Evolutionary conservation across 2,113 vertebrate species (phyloP).

Genomic region (Ictalurus furcatus): DNA sequence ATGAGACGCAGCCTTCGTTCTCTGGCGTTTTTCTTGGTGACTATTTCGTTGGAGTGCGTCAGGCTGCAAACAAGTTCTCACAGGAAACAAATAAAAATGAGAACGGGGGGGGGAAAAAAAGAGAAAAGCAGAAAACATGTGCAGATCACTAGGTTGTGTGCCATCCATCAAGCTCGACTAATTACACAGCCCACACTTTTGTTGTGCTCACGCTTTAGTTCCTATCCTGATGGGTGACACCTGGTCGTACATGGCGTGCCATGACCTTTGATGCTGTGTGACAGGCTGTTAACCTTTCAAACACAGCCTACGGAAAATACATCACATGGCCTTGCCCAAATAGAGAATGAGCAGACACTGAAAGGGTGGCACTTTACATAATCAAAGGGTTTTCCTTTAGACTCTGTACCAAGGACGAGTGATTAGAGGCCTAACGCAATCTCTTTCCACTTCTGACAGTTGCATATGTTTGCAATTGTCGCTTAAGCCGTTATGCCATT

Average conservation of each 20-base stretch:
- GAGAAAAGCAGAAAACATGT: neutral
- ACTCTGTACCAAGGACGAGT: conserved; percentile 40
- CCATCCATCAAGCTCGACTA: conserved; percentile 50
- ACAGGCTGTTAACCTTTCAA: conserved; percentile 57
- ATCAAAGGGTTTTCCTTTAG: conserved; percentile 57
- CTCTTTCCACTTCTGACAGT: conserved; percentile 18
- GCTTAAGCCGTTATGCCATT: neutral
- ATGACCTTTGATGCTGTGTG: conserved; percentile 27
- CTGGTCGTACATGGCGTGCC: conserved; percentile 42
- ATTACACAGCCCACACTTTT: conserved; percentile 50
- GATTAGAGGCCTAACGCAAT: conserved; percentile 21
- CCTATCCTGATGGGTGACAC: conserved; percentile 36
- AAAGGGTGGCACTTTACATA: conserved; percentile 52
- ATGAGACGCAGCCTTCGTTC: neutral
- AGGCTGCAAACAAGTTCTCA: neutral
- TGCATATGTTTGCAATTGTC: conserved; percentile 18
- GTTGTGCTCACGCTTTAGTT: conserved; percentile 37
- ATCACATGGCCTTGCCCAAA: conserved; percentile 13
- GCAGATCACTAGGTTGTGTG: conserved; percentile 28
- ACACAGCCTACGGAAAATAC: conserved; percentile 42
- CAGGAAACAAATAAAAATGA: neutral
- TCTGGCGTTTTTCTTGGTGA: neutral
- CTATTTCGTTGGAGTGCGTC: neutral
- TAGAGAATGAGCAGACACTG: conserved; percentile 1
- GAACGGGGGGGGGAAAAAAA: neutral